phyloP scores from a whole-genome alignment of 2,888 invertebrate genomes.

The Rhaphigaster nebulosa region DNA sequence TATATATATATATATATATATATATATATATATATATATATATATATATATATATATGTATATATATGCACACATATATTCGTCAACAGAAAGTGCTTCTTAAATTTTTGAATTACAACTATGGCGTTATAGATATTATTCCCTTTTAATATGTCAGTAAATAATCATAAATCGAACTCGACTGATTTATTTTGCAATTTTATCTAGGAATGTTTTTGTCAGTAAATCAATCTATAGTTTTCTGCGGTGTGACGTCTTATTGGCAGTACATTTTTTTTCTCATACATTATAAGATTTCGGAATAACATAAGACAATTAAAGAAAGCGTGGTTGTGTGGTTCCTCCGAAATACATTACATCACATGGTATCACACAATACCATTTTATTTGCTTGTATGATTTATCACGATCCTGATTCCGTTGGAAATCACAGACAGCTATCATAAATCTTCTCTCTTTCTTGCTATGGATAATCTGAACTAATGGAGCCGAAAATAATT shows the following conservation, averaged over 20 bases:
- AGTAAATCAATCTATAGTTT: too few relatives aligned
- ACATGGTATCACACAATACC: not conserved
- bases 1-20: too few relatives aligned
- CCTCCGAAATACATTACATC: not conserved
- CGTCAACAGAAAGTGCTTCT: too few relatives aligned
- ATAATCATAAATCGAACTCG: not conserved
- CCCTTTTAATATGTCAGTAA: too few relatives aligned
- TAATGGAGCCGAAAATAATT: slow-evolving; percentile 23
- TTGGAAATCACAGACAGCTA: not conserved
- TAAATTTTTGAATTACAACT: too few relatives aligned
- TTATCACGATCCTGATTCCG: slow-evolving; percentile 2
- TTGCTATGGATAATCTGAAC: not conserved
- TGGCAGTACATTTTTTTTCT: not conserved
- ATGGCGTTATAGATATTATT: too few relatives aligned
- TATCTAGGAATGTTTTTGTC: too few relatives aligned
- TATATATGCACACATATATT: too few relatives aligned
- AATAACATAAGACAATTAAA: not conserved
- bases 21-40: too few relatives aligned
- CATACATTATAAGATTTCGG: not conserved
- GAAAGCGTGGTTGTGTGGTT: not conserved
- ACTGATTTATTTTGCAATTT: not conserved
- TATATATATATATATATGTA: too few relatives aligned
- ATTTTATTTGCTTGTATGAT: not conserved
- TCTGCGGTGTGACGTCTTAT: not conserved
- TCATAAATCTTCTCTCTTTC: not conserved